These are phyloP conservation scores for Hephaestus fuliginosus DNA, from an alignment of 2,797 vertebrate genomes.

Conservation along the genomic window DNA sequence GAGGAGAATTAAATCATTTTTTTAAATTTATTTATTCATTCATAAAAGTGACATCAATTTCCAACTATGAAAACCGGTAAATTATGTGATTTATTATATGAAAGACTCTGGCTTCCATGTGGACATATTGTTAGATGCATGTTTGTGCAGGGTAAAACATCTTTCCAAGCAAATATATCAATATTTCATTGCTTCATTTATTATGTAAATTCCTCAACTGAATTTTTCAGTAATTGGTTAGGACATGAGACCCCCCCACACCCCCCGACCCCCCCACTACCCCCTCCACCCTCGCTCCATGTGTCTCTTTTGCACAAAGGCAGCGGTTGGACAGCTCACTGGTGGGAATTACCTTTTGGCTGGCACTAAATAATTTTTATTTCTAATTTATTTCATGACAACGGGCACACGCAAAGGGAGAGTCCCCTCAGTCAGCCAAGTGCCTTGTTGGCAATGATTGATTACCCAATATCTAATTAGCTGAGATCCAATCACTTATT, in stretches of 20 bases:
- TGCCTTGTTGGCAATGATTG: constrained; percentile 99
- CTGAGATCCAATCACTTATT: constrained; percentile 99
- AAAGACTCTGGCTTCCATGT: constrained; percentile 43
- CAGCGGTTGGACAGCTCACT: constrained; percentile 77
- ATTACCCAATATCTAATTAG: constrained; percentile 99
- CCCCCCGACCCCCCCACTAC: background rate
- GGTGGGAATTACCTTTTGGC: constrained; percentile 85
- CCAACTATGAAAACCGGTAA: constrained; percentile 5
- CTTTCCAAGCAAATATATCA: constrained; percentile 79
- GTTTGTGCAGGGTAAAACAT: constrained; percentile 76
- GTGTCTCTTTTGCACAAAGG: constrained; percentile 80
- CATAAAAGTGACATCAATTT: constrained; percentile 1
- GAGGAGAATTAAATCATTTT: background rate
- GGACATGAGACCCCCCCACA: constrained; percentile 70
- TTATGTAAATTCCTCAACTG: constrained; percentile 85
- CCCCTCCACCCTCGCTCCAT: constrained; percentile 54
- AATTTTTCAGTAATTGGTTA: constrained; percentile 84
- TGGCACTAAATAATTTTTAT: constrained; percentile 84
- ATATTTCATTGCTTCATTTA: constrained; percentile 86
- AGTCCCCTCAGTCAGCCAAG: constrained; percentile 91
- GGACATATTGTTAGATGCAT: constrained; percentile 68
- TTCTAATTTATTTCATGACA: constrained; percentile 87
- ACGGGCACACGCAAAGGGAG: constrained; percentile 83
- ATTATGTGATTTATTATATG: constrained; percentile 27
- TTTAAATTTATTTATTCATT: background rate